Conservation (phyloP, 2,888 invertebrate genomes). For the Sympetrum striolatum region DNA sequence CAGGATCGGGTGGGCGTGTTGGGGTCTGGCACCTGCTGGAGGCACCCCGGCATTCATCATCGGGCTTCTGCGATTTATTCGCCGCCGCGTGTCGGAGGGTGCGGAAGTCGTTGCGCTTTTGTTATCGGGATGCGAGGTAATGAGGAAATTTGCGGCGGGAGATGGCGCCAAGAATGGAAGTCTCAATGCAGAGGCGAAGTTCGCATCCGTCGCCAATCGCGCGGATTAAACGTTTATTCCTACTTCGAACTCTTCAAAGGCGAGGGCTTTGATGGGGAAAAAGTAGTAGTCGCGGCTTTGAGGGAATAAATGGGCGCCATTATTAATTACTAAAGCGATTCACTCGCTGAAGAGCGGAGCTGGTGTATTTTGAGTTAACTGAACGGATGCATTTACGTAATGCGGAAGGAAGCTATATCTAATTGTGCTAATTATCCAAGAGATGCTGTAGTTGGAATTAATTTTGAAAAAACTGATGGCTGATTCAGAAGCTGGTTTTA, state of each 20-base stretch:
- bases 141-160: neutral
- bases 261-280: neutral
- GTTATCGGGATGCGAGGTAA: neutral
- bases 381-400: no score
- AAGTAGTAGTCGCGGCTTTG: neutral
- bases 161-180: neutral
- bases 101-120: constrained; percentile 18
- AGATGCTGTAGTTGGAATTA: no score
- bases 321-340: no score
- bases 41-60: neutral
- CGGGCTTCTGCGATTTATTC: neutral
- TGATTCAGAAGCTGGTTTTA: no score
- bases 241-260: neutral
- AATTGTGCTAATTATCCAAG: no score
- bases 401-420: no score
- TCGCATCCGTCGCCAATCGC: neutral
- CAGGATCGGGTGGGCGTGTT: neutral
- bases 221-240: no score
- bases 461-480: no score
- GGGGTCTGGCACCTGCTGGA: neutral
- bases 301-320: no score
- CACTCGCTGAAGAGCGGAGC: no score
- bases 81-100: neutral
- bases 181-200: neutral
- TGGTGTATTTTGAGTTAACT: no score